Evolutionary conservation across 2,888 invertebrate genomes (phyloP), one percentile per base, ranked within the genome.

Genomic region (Oegoconia quadripuncta): DNA sequence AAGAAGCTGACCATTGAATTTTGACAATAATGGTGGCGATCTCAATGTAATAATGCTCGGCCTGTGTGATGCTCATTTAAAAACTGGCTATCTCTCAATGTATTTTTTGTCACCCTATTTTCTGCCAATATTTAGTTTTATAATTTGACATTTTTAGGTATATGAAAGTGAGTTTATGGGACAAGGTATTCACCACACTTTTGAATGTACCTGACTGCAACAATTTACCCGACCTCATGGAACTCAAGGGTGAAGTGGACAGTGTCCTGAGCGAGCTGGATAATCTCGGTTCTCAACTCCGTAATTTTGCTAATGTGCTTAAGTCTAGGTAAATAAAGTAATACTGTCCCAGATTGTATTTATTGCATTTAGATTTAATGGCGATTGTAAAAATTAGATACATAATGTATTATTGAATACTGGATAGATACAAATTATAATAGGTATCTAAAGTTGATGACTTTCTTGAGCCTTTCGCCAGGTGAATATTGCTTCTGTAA

Each of bases 141-240:
- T 20, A 20, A 18, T 14, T 22, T 23, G 20, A 45, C 35, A 42
- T 38, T 80, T 79, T 25, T 69, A 92, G 92, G 80, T 93, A 93
- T 68, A 90, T 92, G 74, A 91, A 92, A 59, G 90, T 89, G 43
- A 89, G 89, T 43, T 80, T 93, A 41, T 97, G 97, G 96, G 92
- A 93, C 56, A 90, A 90, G 50, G 91, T 96, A 65, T 97, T 97
- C 70, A 91, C 92, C 25, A 90, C 90, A 20, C 80, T 97, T 46
- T 84, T 98, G 38, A 98, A 98, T 80, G 90, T 96, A 41, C 91
- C 92, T 14, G 92, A 93, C 42, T 95, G 95, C 66, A 90, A 91
- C 38, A 89, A 90, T 44, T 86, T 95, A 73, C 96, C 96, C 0
- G 91, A 94, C 68, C 81, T 96, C 51, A 72, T 88, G 64, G 88